Base-by-base conservation (phyloP, 2,113 vertebrate genomes). In the Emydura subglobosa region DNA sequence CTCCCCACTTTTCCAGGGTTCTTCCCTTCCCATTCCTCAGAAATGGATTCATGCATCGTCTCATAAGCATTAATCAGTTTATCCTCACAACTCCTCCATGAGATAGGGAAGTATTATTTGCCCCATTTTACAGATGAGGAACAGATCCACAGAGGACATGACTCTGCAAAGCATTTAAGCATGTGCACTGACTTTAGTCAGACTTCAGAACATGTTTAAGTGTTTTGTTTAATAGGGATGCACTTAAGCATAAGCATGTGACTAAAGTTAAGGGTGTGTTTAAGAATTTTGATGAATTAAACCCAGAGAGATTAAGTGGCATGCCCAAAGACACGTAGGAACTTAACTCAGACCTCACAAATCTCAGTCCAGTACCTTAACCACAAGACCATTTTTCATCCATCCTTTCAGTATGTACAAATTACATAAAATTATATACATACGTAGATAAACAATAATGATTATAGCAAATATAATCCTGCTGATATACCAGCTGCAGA, bases 311-410 rank as follows among this genome's bases (percentile, higher is more conserved):
- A 72, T 72, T 53, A 59, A 49, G 34, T 1, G 0, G 2, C 0
- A 22, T 24, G 1, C 0, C 0, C 13, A 22, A 88, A 42, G 39
- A 22, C 1, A 0, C 6, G 49, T n/a, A 72, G 61, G 25, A 85
- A 68, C 50, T 57, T 25, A 42, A 42, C 54, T 59, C 54, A 39
- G 4, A 47, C 59, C 54, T 29, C 39, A 4, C 1, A 0, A 55
- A 42, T 0, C 10, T 5, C 72, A 16, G 7, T 34, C 39, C 6
- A 81, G 82, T 6, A 25, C 22, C 12, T 0, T 2, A 59, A n/a
- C 29, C 57, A 79, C 9, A 54, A 49, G 19, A 34, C 6, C 34
- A 55, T 19, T 34, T 47, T 44, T 44, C 39, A 4, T 81, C 21
- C 0, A 0, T 39, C 21, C 54, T 91, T 44, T 84, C 72, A 12